Percentiles rank a stretch among this genome's conserved stretches.
These are phyloP conservation scores for Callaeas wilsoni DNA, from an alignment of 2,113 vertebrate species.

Conservation along the genomic window DNA sequence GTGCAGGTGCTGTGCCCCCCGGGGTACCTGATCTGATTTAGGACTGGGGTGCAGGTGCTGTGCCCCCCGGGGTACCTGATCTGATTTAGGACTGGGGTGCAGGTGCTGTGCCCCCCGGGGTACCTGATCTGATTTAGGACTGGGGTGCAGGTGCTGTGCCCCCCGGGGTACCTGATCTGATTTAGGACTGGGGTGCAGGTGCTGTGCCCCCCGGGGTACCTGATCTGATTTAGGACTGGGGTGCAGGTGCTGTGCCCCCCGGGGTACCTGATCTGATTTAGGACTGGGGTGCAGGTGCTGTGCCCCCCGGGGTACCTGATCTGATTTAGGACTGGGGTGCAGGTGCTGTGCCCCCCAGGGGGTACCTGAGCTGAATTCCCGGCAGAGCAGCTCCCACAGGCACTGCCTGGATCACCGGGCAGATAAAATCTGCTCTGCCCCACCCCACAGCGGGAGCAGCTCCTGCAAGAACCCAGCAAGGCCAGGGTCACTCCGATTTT, in stretches of 20 bases:
- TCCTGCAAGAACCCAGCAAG: accelerated
- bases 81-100: too few species aligned
- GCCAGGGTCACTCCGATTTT: background rate
- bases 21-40: too few species aligned
- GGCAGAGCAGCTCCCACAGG: background rate
- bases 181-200: too few species aligned
- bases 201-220: background rate
- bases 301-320: background rate
- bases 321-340: background rate
- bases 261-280: too few species aligned
- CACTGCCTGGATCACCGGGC: background rate
- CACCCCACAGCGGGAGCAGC: background rate
- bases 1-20: too few species aligned
- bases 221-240: background rate
- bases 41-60: too few species aligned
- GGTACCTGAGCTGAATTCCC: background rate
- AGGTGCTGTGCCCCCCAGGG: background rate
- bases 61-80: too few species aligned
- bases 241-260: background rate
- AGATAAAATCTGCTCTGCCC: background rate
- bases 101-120: too few species aligned
- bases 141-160: too few species aligned
- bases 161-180: too few species aligned
- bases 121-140: too few species aligned
- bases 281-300: background rate